phyloP scores from a whole-genome alignment of 2,113 vertebrate species.

The Sporophila hypoxantha region DNA sequence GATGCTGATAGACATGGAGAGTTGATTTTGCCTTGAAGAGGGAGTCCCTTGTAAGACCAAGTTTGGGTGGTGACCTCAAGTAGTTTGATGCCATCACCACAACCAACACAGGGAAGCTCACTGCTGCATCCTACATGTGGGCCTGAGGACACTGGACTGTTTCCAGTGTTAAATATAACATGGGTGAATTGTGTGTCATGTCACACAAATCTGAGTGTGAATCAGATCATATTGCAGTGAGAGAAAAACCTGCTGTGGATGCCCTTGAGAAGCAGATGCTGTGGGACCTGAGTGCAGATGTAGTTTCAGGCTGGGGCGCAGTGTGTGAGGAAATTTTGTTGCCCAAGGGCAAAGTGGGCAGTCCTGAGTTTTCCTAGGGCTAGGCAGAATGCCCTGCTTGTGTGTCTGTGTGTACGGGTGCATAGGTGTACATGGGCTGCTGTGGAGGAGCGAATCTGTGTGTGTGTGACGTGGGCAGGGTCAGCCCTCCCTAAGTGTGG shows the following conservation, averaged over 20 bases:
- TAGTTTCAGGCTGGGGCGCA: background rate
- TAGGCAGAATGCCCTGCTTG: background rate
- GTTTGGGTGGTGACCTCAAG: background rate
- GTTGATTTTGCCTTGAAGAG: background rate
- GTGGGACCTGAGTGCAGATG: background rate
- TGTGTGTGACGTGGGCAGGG: background rate
- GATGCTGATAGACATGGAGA: background rate
- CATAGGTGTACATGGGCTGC: background rate
- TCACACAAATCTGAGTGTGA: background rate
- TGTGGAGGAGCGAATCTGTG: background rate
- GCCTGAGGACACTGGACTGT: background rate
- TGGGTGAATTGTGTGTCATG: background rate
- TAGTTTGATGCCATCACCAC: background rate
- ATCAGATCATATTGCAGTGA: background rate
- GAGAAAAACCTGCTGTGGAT: background rate
- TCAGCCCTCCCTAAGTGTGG: background rate
- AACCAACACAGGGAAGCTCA: background rate
- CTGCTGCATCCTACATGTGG: background rate
- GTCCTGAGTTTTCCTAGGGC: background rate
- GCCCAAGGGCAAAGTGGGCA: background rate
- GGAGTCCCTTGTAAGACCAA: background rate
- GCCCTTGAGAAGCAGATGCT: background rate
- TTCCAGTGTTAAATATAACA: conserved; percentile 6
- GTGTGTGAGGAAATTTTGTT: background rate
- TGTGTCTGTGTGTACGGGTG: background rate